Conservation (phyloP, 2,113 vertebrate genomes). For the Aegithalos caudatus region DNA sequence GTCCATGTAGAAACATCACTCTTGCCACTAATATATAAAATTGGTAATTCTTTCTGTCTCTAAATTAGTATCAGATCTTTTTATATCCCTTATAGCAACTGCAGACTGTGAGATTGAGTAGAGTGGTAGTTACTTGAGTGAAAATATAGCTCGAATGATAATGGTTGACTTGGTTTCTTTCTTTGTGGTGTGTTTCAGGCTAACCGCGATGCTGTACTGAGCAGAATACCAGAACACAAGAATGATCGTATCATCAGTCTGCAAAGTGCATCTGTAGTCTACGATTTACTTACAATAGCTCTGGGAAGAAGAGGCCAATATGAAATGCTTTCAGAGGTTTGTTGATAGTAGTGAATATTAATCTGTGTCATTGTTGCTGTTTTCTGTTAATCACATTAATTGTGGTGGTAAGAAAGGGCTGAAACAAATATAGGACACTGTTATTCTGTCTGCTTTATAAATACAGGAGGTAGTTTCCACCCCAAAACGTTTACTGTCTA, state of each 20-base stretch:
- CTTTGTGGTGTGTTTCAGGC: conserved; percentile 74
- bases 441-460: neutral
- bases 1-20: neutral
- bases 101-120: neutral
- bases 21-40: neutral
- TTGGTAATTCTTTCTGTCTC: neutral
- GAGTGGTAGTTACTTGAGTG: neutral
- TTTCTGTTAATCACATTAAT: neutral
- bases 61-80: neutral
- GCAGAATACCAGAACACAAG: conserved; percentile 95
- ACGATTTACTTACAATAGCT: conserved; percentile 94
- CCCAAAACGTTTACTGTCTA: neutral
- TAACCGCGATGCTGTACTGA: conserved; percentile 94
- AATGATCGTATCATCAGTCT: conserved; percentile 95
- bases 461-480: neutral
- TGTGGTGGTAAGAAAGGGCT: neutral
- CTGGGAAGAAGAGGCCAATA: conserved; percentile 96
- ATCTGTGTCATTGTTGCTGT: neutral
- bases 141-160: neutral
- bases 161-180: neutral
- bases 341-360: neutral
- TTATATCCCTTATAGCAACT: neutral
- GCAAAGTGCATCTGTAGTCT: conserved; percentile 96
- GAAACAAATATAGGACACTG: neutral
- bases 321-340: conserved; percentile 98